Evolutionary conservation across 2,113 vertebrate genomes (phyloP), one percentile per base, ranked within the genome.

Genomic region (Chaetops frenatus): DNA sequence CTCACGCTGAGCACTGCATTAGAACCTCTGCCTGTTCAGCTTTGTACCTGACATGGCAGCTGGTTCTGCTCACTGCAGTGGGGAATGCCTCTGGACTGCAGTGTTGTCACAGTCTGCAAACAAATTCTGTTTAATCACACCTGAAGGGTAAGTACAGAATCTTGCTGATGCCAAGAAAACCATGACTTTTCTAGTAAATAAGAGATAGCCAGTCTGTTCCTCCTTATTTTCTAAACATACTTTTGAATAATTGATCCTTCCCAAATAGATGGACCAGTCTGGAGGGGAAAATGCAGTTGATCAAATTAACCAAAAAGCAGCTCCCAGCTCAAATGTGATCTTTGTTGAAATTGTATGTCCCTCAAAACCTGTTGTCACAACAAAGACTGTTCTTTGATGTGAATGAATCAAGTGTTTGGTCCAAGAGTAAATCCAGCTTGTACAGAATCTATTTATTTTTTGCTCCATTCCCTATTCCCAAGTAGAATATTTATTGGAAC

Each of bases 391-490:
- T 50, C 36, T 83, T 91, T 88, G 13, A 44, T 28, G 12, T 22
- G 9, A 40, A 5, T 13, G 11, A 67, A 70, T 74, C 22, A 66
- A 58, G 8, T 15, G 8, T 78, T 88, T 88, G 29, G 19, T 61
- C 36, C 61, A 70, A 57, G 74, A 77, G 21, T 53, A 79, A 72
- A 17, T 31, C n/a, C n/a, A 70, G 16, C 65, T 69, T 36, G 3
- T 57, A 64, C 8, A 67, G 35, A 78, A 81, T 21, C 7, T n/a
- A 3, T 31, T 50, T 38, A 0, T 10, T 66, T 67, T 28, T 47
- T 19, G 3, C 5, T 9, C 3, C 9, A 1, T 15, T 45, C 13
- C 2, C 17, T 25, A 18, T 23, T 29, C 4, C 8, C 10, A 24
- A 20, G 4, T 12, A 35, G 5, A 14, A 10, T 9, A 15, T 50